These are phyloP conservation scores for Bambusicola thoracicus DNA, from an alignment of 2,113 vertebrate species.

Conservation along the genomic window DNA sequence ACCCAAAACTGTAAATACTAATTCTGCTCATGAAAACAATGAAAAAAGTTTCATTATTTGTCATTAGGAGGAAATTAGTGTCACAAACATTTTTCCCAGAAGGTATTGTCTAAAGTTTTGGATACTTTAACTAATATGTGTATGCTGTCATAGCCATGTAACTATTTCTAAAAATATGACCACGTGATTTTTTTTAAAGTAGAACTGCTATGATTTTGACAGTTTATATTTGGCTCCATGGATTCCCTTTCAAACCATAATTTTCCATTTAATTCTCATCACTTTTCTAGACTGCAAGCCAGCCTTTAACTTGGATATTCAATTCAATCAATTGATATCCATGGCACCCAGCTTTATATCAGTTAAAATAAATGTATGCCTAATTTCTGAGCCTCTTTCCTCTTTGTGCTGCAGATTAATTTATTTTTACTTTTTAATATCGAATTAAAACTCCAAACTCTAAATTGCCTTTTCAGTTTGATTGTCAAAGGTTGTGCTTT, in stretches of 20 bases:
- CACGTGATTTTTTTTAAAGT: neutral
- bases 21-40: neutral
- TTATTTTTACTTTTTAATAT: fast-evolving
- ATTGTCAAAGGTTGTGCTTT: too few species aligned
- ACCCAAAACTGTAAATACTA: neutral
- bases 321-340: neutral
- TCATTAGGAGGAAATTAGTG: neutral
- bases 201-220: neutral
- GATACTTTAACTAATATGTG: neutral
- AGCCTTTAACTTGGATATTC: neutral
- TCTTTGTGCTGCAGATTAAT: neutral
- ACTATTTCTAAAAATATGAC: neutral
- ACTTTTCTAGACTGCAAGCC: neutral
- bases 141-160: neutral
- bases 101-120: neutral
- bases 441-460: neutral
- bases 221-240: neutral
- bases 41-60: neutral
- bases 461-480: neutral
- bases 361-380: neutral
- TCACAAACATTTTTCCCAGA: neutral
- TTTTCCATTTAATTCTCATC: neutral
- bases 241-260: neutral
- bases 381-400: neutral
- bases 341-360: neutral